Percentiles rank a stretch among this genome's conserved stretches.
Conservation (phyloP, 2,113 vertebrate genomes). For the Vimba vimba region DNA sequence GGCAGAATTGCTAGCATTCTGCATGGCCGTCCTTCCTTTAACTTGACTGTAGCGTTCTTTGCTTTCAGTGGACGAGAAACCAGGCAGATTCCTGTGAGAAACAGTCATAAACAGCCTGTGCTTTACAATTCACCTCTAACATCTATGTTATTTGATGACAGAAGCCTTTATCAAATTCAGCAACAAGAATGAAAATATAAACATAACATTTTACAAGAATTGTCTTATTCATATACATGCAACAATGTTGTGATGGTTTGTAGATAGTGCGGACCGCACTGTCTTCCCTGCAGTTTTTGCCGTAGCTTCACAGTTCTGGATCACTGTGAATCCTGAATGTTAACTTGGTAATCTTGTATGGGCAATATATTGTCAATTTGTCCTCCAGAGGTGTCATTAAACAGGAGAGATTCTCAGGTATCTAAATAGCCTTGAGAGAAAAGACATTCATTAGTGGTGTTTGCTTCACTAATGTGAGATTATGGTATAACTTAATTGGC, state of each 20-base stretch:
- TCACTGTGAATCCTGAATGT: not conserved
- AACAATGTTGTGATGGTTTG: not conserved
- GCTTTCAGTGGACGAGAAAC: not conserved
- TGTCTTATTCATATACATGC: not conserved
- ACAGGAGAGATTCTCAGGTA: not conserved
- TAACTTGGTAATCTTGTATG: not conserved
- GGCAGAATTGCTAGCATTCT: not conserved
- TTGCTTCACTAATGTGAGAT: conserved; percentile 1
- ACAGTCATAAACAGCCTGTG: not conserved
- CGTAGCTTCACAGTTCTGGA: not conserved
- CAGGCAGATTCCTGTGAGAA: conserved; percentile 2
- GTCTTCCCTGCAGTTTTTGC: not conserved
- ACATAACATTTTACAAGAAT: not conserved
- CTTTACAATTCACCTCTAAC: not conserved
- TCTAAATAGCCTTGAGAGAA: conserved; percentile 1
- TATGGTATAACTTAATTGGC: not conserved
- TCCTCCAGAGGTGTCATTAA: conserved; percentile 39
- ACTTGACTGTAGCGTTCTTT: not conserved
- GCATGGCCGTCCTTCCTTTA: conserved; percentile 52
- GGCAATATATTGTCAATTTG: conserved; percentile 8
- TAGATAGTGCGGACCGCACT: not conserved
- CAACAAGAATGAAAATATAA: not conserved
- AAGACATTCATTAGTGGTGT: conserved; percentile 4
- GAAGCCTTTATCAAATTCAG: not conserved
- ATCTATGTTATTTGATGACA: not conserved